Percentiles rank a stretch among this genome's conserved stretches.
Conservation (phyloP, 2,797 vertebrate species). For the Tapirus indicus region DNA sequence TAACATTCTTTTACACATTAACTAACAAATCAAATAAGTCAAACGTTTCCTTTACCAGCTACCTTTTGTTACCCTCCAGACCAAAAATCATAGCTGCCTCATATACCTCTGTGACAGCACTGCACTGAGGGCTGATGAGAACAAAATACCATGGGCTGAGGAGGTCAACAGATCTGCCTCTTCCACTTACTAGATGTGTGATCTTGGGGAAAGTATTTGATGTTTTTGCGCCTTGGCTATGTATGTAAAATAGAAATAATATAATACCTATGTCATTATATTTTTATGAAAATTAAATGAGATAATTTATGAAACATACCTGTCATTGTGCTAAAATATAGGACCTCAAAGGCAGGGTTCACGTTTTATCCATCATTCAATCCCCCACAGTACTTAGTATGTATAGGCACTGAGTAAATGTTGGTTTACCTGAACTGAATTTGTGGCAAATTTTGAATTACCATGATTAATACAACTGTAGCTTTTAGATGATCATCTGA, state of each 20-base stretch:
- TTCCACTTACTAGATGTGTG: background rate
- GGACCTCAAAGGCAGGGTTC: background rate
- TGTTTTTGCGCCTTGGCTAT: background rate
- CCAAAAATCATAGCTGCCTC: background rate
- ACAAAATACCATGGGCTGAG: background rate
- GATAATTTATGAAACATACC: background rate
- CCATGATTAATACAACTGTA: background rate
- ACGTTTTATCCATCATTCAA: background rate
- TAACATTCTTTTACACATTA: background rate
- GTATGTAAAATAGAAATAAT: background rate
- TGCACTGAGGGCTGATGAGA: background rate
- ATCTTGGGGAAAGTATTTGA: background rate
- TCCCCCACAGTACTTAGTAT: background rate
- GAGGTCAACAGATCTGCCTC: background rate
- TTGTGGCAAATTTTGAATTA: background rate
- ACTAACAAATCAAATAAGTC: background rate
- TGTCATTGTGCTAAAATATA: background rate
- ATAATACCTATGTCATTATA: background rate
- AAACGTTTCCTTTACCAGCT: background rate
- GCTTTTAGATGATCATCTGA: background rate
- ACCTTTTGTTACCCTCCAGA: background rate
- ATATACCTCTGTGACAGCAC: rapidly evolving
- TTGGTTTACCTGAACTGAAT: background rate
- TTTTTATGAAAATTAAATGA: background rate
- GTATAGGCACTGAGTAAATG: background rate